Evolutionary conservation across 2,113 vertebrate genomes (phyloP), one percentile per base, ranked within the genome.

Genomic region (Heterochromis multidens): DNA sequence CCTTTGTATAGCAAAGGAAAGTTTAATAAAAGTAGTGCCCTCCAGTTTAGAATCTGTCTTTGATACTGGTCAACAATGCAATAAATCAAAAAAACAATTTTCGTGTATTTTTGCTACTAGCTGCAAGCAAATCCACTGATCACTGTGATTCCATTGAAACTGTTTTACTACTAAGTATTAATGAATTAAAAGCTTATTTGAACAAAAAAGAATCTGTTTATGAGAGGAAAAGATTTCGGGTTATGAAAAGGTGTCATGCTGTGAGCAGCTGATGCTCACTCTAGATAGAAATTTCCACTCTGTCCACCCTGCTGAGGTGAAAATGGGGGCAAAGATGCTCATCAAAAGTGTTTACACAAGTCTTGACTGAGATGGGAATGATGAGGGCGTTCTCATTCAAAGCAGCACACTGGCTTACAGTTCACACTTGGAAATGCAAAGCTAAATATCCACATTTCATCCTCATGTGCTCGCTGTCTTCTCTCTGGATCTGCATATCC

Each of bases 241-340:
- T 65, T 56, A 79, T 62, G 60, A 35, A 31, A 60, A 86, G 37
- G 13, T 40, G 62, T 33, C 29, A 33, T 13, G 17, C 46, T 82
- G 57, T 46, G 43, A 33, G 52, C 79, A 82, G 88, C 84, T 87
- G 43, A 86, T 88, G 57, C 81, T 56, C 12, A 63, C 9, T 21
- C 59, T 35, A 21, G 31, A 79, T 1, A 6, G 3, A 27, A 23
- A 62, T n/a, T 63, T 83, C 77, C 40, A 43, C 58, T 40, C 57
- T 27, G 40, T 27, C 57, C 67, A 76, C 21, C 86, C 82, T 49
- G 77, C 80, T 80, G 40, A 63, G 84, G 49, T 83, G 78, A 61
- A 90, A 92, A 93, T 82, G 83, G 9, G 23, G 6, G 14, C 21
- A 83, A 70, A 57, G 12, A 59, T 4, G 33, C 23, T 43, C 33